Evolutionary conservation across 2,888 invertebrate species (phyloP).

Genomic region (Dolichopus griseipennis): DNA sequence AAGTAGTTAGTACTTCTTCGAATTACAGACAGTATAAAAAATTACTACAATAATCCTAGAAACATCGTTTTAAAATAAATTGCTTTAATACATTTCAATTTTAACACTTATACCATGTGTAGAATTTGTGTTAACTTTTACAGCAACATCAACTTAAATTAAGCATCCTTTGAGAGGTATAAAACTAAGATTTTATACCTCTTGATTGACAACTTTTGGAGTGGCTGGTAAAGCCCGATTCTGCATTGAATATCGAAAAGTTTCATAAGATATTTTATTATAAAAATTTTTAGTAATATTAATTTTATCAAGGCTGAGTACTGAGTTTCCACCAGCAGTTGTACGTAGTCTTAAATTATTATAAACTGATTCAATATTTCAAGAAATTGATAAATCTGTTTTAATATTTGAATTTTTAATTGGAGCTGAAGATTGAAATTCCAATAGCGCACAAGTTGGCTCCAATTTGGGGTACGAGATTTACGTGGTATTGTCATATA

Average conservation of each 20-base stretch:
- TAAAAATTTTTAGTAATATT: constrained; percentile 36
- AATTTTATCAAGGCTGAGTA: constrained; percentile 65
- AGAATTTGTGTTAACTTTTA: too few relatives aligned
- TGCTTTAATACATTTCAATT: too few relatives aligned
- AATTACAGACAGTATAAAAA: too few relatives aligned
- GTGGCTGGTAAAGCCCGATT: constrained; percentile 58
- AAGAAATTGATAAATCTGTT: constrained; percentile 40
- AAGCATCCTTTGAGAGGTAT: too few relatives aligned
- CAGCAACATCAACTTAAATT: too few relatives aligned
- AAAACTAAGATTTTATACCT: too few relatives aligned
- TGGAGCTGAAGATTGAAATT: constrained; percentile 36
- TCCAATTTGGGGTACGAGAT: constrained; percentile 76
- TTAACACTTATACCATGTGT: too few relatives aligned
- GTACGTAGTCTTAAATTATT: constrained; percentile 78
- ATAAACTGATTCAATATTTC: constrained; percentile 64
- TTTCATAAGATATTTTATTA: constrained; percentile 32
- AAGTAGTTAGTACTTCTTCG: too few relatives aligned
- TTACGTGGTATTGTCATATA: constrained; percentile 80
- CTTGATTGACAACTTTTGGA: constrained; percentile 40
- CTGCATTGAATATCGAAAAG: constrained; percentile 49
- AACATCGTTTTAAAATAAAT: too few relatives aligned
- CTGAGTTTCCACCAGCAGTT: constrained; percentile 78
- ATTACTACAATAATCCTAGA: too few relatives aligned
- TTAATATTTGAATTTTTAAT: constrained; percentile 21
- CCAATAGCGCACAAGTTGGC: constrained; percentile 51